Base-by-base conservation (phyloP, 2,113 vertebrate genomes). In the Engystomops pustulosus region DNA sequence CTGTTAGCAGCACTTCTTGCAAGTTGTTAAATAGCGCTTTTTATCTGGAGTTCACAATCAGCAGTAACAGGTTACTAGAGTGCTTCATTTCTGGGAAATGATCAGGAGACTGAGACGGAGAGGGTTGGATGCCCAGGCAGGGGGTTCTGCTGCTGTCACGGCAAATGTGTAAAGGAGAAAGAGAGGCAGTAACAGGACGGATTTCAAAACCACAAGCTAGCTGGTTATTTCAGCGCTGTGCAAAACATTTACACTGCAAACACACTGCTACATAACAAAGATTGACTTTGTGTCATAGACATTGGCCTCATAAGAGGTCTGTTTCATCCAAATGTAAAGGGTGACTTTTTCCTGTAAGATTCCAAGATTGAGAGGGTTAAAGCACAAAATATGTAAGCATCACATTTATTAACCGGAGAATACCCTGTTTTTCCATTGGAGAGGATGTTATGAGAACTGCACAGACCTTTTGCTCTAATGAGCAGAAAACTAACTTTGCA, bases 61-160 rank as follows among this genome's bases (percentile, higher is more conserved):
- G 81, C 67, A 45, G 81, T 83, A 60, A 83, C 70, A 75, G 69
- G 70, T 83, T 65, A 83, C 25, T 75, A 38, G 53, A 82, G 81
- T 45, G 51, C 81, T 75, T 49, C 70, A 75, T 12, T 83, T 83
- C 81, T 75, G 81, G 70, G 51, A 83, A 83, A 75, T 83, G 81
- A 83, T 75, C 41, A 36, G 62, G 41, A 55, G 41, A 44, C 12
- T 10, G 49, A 72, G 53, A 12, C 36, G 34, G 34, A 34, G 70
- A 49, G 70, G 32, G 53, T 58, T 71, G 34, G 44, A 45, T 12
- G 36, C 4, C 25, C 60, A 36, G 65, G 20, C 58, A 25, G 76
- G 36, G 76, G 55, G 55, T 32, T 70, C 69, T 45, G 25, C 69
- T 72, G 41, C 41, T 72, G 69, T 72, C 36, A 72, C 68, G 68